Percentiles rank a stretch among this genome's conserved stretches.
These are phyloP conservation scores for Gisinianus flammeolus DNA, from an alignment of 2,888 invertebrate species.

Conservation along the genomic window DNA sequence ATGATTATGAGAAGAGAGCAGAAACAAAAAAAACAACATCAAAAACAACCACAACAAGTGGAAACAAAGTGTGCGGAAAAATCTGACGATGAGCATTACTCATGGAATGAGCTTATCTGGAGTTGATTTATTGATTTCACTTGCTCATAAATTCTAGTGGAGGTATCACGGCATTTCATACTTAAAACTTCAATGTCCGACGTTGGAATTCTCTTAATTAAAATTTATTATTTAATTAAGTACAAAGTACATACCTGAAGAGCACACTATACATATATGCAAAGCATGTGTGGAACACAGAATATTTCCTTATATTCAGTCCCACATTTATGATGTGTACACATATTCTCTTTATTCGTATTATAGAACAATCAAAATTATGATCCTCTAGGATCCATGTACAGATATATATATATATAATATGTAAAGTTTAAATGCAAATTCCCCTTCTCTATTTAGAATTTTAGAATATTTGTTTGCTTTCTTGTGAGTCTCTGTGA, in stretches of 20 bases:
- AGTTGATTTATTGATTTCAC: constrained; percentile 29
- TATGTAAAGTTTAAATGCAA: too few species aligned
- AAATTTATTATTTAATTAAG: constrained; percentile 33
- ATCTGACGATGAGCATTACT: neutral
- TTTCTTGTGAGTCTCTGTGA: too few species aligned
- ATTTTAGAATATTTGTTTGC: too few species aligned
- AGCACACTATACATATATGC: too few species aligned
- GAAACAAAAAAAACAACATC: neutral
- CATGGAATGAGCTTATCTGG: constrained; percentile 3
- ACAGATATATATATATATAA: too few species aligned
- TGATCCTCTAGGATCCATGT: too few species aligned
- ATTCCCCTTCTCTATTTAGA: too few species aligned
- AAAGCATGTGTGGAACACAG: too few species aligned
- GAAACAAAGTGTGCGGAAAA: neutral
- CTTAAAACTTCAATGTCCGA: constrained; percentile 6
- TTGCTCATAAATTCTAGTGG: constrained; percentile 12
- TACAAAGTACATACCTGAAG: neutral
- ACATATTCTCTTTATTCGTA: too few species aligned
- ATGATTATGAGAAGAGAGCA: too few species aligned
- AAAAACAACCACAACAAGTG: neutral
- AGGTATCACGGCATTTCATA: neutral
- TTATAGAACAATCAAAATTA: neutral
- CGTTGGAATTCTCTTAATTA: constrained; percentile 31
- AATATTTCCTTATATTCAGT: too few species aligned
- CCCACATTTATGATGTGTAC: too few species aligned